These are phyloP conservation scores for Hiodon tergisus DNA, from an alignment of 2,113 vertebrate species.

Conservation along the genomic window DNA sequence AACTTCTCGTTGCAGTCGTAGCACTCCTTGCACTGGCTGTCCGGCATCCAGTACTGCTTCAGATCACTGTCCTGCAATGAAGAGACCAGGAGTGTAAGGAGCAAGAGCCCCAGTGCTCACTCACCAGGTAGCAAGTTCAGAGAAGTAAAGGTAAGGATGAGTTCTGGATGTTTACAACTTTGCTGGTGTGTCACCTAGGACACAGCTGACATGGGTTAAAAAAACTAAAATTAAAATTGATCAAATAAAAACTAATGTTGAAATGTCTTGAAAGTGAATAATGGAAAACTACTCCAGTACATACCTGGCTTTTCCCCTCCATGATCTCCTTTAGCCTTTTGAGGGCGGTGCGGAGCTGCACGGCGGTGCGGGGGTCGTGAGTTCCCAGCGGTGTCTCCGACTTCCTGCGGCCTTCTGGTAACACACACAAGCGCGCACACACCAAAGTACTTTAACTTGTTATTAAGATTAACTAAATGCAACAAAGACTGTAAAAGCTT, in stretches of 20 bases:
- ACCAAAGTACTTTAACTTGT: constrained; percentile 10
- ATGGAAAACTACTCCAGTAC: not conserved
- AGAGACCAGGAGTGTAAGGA: not conserved
- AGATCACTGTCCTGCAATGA: constrained; percentile 83
- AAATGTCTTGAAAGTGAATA: no score
- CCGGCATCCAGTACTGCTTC: constrained; percentile 99
- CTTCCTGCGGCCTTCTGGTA: constrained; percentile 83
- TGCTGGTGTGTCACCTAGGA: no score
- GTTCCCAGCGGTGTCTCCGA: constrained; percentile 74
- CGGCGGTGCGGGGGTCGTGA: constrained; percentile 94
- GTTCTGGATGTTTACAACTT: no score
- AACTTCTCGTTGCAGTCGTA: constrained; percentile 98
- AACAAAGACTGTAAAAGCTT: not conserved
- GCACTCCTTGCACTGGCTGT: constrained; percentile 97
- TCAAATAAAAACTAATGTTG: no score
- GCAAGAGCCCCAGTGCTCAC: no score
- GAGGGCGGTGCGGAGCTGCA: constrained; percentile 90
- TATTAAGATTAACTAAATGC: not conserved
- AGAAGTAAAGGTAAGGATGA: no score
- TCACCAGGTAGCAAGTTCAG: no score
- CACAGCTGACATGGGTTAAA: no score
- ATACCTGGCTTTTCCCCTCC: constrained; percentile 97
- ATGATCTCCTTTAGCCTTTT: constrained; percentile 98
- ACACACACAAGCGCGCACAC: constrained; percentile 15
- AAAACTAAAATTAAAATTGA: no score